Percentiles rank a stretch among this genome's conserved stretches.
phyloP scores from a whole-genome alignment of 1,140 invertebrate genomes.

The Zaprionus davidi region DNA sequence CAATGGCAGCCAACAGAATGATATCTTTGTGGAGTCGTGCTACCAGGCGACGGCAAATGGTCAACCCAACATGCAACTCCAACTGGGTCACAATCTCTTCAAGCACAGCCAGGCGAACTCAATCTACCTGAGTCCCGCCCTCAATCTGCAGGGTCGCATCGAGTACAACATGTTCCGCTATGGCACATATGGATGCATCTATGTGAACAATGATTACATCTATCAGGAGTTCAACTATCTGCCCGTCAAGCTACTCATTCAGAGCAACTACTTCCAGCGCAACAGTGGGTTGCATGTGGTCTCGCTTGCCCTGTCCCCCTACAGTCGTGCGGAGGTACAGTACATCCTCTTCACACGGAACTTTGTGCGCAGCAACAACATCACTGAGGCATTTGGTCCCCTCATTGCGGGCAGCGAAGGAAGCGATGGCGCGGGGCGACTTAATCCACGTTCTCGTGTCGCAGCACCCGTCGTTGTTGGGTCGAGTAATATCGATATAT shows the following conservation, averaged over 20 bases:
- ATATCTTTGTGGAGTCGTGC: constrained; percentile 91
- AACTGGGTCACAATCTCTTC: constrained; percentile 94
- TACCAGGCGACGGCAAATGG: constrained; percentile 86
- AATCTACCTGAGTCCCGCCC: constrained; percentile 92
- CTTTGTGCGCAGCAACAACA: constrained; percentile 93
- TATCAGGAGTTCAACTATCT: constrained; percentile 90
- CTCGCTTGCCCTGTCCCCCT: constrained; percentile 94
- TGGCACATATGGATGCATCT: constrained; percentile 92
- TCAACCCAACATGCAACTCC: constrained; percentile 87
- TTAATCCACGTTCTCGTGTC: constrained; percentile 94
- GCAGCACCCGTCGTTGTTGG: constrained; percentile 95
- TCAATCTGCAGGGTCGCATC: constrained; percentile 92
- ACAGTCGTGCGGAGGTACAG: constrained; percentile 89
- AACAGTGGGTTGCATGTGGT: constrained; percentile 95
- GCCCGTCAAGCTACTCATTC: constrained; percentile 90
- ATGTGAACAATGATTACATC: constrained; percentile 91
- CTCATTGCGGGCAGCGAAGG: constrained; percentile 87
- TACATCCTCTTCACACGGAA: constrained; percentile 94
- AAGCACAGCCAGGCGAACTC: constrained; percentile 90
- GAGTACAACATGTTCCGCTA: constrained; percentile 95
- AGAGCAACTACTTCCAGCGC: constrained; percentile 94
- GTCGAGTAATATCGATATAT: constrained; percentile 95
- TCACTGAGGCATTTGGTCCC: constrained; percentile 93
- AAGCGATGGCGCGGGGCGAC: constrained; percentile 71
- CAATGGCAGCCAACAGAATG: constrained; percentile 90